Evolutionary conservation across 2,888 invertebrate species (phyloP).

Genomic region (Venusia cambrica): DNA sequence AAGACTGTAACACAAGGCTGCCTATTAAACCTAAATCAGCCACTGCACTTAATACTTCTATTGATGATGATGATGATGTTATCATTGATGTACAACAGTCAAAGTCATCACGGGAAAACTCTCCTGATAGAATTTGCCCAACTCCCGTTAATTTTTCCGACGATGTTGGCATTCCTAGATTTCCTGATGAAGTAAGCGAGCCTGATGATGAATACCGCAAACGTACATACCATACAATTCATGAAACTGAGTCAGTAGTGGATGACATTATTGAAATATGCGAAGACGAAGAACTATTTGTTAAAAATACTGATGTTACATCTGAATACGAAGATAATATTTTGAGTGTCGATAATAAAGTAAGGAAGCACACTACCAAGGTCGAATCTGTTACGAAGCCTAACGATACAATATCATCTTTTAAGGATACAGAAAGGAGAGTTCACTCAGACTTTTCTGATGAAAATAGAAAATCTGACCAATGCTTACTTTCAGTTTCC

Average conservation of each 20-base stretch:
- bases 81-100: slow-evolving; percentile 86
- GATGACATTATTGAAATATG: slow-evolving; percentile 79
- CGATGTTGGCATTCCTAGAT: slow-evolving; percentile 83
- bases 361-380: slow-evolving; percentile 71
- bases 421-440: slow-evolving; percentile 56
- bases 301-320: slow-evolving; percentile 53
- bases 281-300: slow-evolving; percentile 74
- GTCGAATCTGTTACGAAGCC: slow-evolving; percentile 51
- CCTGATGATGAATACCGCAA: slow-evolving; percentile 84
- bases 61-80: slow-evolving; percentile 82
- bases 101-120: slow-evolving; percentile 88
- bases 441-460: slow-evolving; percentile 78
- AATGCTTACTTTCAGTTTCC: slow-evolving; percentile 84
- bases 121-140: slow-evolving; percentile 86
- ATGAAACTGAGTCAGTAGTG: slow-evolving; percentile 83
- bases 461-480: slow-evolving; percentile 77
- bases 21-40: slow-evolving; percentile 70
- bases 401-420: slow-evolving; percentile 46
- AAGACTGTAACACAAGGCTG: slow-evolving; percentile 55
- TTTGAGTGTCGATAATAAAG: slow-evolving; percentile 81
- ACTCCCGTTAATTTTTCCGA: slow-evolving; percentile 82
- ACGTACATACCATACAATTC: slow-evolving; percentile 63
- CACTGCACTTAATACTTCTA: slow-evolving; percentile 74
- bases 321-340: slow-evolving; percentile 73
- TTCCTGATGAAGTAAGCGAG: slow-evolving; percentile 87